Evolutionary conservation across 2,797 vertebrate genomes (phyloP).

Genomic region (Scyliorhinus canicula): DNA sequence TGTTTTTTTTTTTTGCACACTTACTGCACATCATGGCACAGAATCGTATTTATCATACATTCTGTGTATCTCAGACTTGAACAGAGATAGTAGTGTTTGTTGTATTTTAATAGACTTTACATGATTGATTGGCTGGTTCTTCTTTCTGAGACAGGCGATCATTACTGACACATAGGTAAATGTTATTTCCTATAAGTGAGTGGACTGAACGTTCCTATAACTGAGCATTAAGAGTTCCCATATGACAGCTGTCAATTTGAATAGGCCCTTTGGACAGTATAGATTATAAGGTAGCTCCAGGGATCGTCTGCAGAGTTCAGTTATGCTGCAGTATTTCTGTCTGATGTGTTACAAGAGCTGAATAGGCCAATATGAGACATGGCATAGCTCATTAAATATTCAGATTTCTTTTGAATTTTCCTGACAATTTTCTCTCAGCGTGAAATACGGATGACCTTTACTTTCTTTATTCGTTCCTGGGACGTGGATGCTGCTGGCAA

Average conservation of each 20-base stretch:
- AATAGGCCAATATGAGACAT: background rate
- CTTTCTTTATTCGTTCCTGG: too few species aligned
- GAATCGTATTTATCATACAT: background rate
- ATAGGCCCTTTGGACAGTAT: constrained; percentile 16
- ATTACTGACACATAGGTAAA: constrained; percentile 21
- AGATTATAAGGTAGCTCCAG: constrained; percentile 28
- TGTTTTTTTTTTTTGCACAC: background rate
- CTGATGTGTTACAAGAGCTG: background rate
- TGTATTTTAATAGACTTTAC: background rate
- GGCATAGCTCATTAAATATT: too few species aligned
- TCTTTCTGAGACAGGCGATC: constrained; percentile 11
- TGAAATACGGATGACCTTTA: background rate
- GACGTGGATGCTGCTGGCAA: too few species aligned
- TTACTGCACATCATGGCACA: background rate
- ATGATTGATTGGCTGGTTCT: constrained; percentile 11
- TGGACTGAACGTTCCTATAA: constrained; percentile 31
- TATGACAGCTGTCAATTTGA: constrained; percentile 36
- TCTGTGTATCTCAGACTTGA: background rate
- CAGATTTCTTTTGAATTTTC: background rate
- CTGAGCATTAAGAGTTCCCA: constrained; percentile 35
- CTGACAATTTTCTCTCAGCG: background rate
- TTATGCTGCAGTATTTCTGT: background rate
- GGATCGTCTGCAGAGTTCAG: background rate
- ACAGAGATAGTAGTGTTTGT: background rate
- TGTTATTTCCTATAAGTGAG: constrained; percentile 35